Conservation (phyloP, 1,140 invertebrate genomes). For the Holcopasites calliopsidis region DNA sequence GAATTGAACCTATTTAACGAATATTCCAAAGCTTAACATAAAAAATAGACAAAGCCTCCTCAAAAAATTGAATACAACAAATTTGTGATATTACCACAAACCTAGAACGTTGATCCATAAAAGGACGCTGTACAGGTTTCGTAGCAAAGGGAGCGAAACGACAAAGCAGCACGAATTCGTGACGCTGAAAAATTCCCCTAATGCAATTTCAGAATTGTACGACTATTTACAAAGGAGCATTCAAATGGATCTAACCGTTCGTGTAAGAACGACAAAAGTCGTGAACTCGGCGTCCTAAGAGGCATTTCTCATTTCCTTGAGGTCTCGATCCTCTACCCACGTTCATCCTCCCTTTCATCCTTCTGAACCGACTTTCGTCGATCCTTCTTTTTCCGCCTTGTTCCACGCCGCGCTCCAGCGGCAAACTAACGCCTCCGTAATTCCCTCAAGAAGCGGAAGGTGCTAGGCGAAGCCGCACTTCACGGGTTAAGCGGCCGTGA, state of each 20-base stretch:
- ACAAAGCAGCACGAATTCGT: neutral
- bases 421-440: constrained; percentile 48
- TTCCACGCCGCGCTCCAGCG: constrained; percentile 22
- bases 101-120: neutral
- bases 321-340: too few species aligned
- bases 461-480: constrained; percentile 51
- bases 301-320: constrained; percentile 41
- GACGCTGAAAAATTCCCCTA: constrained; percentile 11
- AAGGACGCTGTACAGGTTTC: neutral
- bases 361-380: constrained; percentile 1
- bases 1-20: too few species aligned
- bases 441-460: constrained; percentile 52
- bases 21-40: too few species aligned
- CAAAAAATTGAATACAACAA: neutral
- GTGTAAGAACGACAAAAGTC: neutral
- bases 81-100: constrained; percentile 7
- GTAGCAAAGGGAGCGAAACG: neutral
- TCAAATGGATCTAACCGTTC: constrained; percentile 1
- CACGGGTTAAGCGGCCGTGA: constrained; percentile 55
- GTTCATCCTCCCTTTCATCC: neutral
- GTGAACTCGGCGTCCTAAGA: neutral
- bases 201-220: constrained; percentile 1
- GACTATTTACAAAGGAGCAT: constrained; percentile 25
- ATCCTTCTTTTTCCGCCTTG: constrained; percentile 13
- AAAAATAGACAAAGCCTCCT: too few species aligned